Evolutionary conservation across 1,140 invertebrate genomes (phyloP).

Genomic region (Pachypeltis micranthus): DNA sequence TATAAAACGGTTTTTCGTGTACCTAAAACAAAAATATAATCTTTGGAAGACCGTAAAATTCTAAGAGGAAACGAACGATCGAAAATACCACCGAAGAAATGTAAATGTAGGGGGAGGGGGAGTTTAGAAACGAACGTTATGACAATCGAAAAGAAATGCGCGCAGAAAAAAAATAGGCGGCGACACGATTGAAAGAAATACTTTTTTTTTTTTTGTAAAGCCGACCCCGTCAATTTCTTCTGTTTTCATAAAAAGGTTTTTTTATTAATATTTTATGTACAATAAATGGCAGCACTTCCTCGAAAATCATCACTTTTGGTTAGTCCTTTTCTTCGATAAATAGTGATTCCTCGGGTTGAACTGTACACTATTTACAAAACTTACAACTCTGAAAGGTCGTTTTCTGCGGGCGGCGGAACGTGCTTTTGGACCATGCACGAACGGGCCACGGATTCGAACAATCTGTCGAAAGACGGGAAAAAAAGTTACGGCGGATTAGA

Average conservation of each 20-base stretch:
- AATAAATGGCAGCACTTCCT: not conserved
- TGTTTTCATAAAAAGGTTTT: not conserved
- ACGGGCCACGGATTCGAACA: constrained; percentile 87
- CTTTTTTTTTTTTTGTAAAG: not conserved
- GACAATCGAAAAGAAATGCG: not conserved
- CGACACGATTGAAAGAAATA: not conserved
- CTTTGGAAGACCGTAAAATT: no score
- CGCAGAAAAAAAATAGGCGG: not conserved
- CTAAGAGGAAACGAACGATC: no score
- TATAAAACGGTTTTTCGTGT: no score
- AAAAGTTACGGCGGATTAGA: no score
- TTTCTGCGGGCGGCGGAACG: constrained; percentile 21
- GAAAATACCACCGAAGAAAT: no score
- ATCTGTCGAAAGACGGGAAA: no score
- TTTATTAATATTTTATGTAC: not conserved
- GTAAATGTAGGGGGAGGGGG: no score
- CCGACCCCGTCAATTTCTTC: no score
- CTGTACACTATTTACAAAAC: constrained; percentile 23
- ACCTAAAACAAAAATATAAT: no score
- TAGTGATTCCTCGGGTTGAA: not conserved
- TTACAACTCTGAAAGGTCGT: constrained; percentile 26
- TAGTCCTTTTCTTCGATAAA: not conserved
- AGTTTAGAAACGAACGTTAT: no score
- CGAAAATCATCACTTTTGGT: not conserved
- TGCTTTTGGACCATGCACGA: constrained; percentile 83